Base-by-base conservation (phyloP, 1,140 invertebrate genomes). In the Triops cancriformis region DNA sequence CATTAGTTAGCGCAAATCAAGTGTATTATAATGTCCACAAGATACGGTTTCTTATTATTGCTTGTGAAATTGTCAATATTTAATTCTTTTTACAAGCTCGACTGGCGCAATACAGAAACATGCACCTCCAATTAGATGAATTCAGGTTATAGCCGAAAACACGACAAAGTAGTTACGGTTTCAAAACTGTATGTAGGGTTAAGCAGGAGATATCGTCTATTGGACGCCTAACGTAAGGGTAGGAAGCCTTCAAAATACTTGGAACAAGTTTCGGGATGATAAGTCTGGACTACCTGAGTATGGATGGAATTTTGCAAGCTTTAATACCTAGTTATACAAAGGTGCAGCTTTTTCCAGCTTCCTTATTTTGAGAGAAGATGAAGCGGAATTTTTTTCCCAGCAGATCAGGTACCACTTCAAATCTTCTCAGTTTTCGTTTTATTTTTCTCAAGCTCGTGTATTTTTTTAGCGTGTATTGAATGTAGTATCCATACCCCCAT, bases 61-160 rank as follows among this genome's bases (percentile, higher is more conserved):
- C 51, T 64, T 23, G 51, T 64, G 51, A 64, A 74, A n/a, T 74
- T 74, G 26, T 37, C 73, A 26, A 74, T 74, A 42, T 74, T 74
- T 37, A 74, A 37, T 74, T 74, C 73, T 74, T 74, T 74, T 74
- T 74, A 37, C 45, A 43, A 76, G 74, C 37, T 76, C 37, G 27
- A 76, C 74, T 76, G 37, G 18, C 45, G 37, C 27, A 43, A 45
- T 43, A 43, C 37, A 43, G 74, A 31, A 41, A 43, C n/a, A 74
- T 45, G 74, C 45, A 37, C 73, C 74, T 76, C 26, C 6, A 76
- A 6, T 27, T 45, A 10, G 37, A 41, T 31, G 31, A 37, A 2
- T 37, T 37, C 31, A 37, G 31, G 31, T 37, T 37, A 37, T 37
- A 37, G 2, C 2, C 31, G 31, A 37, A 37, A 37, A 37, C 31